Percentiles rank a stretch among this genome's conserved stretches.
Evolutionary conservation across 1,140 invertebrate genomes (phyloP).

Genomic region (Acromyrmex heyeri): DNA sequence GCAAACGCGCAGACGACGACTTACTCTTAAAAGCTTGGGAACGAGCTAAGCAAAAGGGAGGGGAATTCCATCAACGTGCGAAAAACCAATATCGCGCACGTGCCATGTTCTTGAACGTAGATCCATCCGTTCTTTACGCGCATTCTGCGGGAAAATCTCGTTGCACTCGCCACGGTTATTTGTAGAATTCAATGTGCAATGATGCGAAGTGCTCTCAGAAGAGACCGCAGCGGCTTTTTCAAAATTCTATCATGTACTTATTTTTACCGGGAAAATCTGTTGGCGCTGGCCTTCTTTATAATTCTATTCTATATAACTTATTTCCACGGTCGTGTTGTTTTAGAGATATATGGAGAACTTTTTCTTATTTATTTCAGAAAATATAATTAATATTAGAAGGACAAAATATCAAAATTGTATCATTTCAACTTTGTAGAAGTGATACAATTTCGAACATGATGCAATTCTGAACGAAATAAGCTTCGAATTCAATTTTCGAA

Average conservation of each 20-base stretch:
- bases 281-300: background rate
- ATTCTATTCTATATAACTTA: conserved; percentile 7
- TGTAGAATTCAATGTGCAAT: conserved; percentile 60
- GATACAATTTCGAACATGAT: too few species aligned
- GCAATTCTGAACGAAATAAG: too few species aligned
- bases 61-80: conserved; percentile 31
- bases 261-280: background rate
- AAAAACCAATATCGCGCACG: conserved; percentile 50
- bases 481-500: too few species aligned
- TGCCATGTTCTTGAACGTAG: conserved; percentile 38
- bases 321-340: background rate
- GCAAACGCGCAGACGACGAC: conserved; percentile 30
- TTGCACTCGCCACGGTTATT: conserved; percentile 42
- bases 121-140: conserved; percentile 30
- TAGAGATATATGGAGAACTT: background rate
- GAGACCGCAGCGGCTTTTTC: conserved; percentile 1
- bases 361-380: background rate
- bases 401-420: background rate
- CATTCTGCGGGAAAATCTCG: conserved; percentile 51
- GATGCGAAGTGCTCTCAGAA: conserved; percentile 51
- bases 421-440: background rate
- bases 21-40: conserved; percentile 35
- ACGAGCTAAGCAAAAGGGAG: conserved; percentile 5
- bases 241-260: conserved; percentile 47
- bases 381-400: background rate